phyloP scores from a whole-genome alignment of 2,888 invertebrate genomes.

The Hypolimnas misippus region DNA sequence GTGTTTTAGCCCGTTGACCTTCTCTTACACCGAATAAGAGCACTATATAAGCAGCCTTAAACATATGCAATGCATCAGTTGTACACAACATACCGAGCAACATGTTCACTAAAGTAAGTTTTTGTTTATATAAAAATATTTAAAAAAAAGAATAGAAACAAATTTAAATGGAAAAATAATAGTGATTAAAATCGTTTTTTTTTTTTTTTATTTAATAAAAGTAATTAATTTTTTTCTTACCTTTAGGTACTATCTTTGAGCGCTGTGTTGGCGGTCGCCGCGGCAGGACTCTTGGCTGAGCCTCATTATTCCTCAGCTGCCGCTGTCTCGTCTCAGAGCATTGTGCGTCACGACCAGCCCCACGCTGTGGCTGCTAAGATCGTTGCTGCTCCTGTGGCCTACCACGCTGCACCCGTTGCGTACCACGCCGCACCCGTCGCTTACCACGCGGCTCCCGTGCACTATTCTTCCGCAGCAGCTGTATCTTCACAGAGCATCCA shows the following conservation, averaged over 20 bases:
- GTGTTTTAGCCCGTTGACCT: constrained; percentile 2
- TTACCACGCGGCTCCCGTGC: constrained; percentile 48
- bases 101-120: constrained; percentile 73
- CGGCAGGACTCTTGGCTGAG: constrained; percentile 64
- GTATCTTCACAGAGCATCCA: constrained; percentile 67
- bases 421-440: constrained; percentile 52
- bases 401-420: constrained; percentile 52
- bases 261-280: constrained; percentile 69
- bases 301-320: constrained; percentile 68
- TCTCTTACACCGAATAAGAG: constrained; percentile 5
- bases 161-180: too few relatives aligned
- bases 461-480: constrained; percentile 48
- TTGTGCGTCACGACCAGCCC: constrained; percentile 61
- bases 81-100: neutral
- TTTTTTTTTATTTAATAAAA: neutral
- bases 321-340: constrained; percentile 68
- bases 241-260: constrained; percentile 66
- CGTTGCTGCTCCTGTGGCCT: constrained; percentile 46
- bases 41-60: constrained; percentile 22
- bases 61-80: constrained; percentile 11
- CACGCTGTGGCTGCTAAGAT: constrained; percentile 42
- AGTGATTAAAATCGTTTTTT: too few relatives aligned
- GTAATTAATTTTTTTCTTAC: constrained; percentile 10
- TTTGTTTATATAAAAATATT: neutral
- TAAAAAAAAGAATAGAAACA: too few relatives aligned